Evolutionary conservation across 1,140 invertebrate genomes (phyloP).

Genomic region (Diuraphis noxia): DNA sequence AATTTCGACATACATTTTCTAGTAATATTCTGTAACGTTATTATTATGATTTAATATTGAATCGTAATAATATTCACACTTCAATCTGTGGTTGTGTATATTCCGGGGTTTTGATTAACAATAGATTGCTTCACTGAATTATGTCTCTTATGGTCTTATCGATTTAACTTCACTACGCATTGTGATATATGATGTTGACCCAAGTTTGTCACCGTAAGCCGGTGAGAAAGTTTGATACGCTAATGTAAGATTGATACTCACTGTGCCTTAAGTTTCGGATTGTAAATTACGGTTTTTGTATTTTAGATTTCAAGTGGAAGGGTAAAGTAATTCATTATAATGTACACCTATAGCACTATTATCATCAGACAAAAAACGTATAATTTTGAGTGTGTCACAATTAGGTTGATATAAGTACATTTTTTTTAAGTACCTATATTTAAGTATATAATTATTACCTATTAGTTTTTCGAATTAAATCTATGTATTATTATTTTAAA

Average conservation of each 20-base stretch:
- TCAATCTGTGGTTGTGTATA: not conserved
- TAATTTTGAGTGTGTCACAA: not conserved
- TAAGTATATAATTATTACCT: not conserved
- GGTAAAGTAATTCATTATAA: not conserved
- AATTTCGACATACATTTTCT: not conserved
- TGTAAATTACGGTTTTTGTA: slow-evolving; percentile 17
- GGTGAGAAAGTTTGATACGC: slow-evolving; percentile 18
- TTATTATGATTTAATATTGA: not conserved
- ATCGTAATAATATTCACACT: not conserved
- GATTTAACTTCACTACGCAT: slow-evolving; percentile 12
- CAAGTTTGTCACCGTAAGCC: slow-evolving; percentile 12
- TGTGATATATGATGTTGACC: slow-evolving; percentile 31
- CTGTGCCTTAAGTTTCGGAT: not conserved
- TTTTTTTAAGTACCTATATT: not conserved
- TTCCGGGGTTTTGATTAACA: not conserved
- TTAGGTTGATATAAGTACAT: not conserved
- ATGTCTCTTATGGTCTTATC: slow-evolving; percentile 28
- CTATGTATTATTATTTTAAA: not conserved
- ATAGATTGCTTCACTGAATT: not conserved
- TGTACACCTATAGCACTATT: not conserved
- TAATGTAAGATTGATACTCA: slow-evolving; percentile 14
- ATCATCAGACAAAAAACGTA: not conserved
- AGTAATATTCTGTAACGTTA: not conserved
- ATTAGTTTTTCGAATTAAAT: not conserved
- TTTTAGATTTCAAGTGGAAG: not conserved